A percentile compares a stretch with the other conserved stretches of the same genome.
Evolutionary conservation across 2,888 invertebrate species (phyloP).

Genomic region (Chrysotoxum bicinctum): DNA sequence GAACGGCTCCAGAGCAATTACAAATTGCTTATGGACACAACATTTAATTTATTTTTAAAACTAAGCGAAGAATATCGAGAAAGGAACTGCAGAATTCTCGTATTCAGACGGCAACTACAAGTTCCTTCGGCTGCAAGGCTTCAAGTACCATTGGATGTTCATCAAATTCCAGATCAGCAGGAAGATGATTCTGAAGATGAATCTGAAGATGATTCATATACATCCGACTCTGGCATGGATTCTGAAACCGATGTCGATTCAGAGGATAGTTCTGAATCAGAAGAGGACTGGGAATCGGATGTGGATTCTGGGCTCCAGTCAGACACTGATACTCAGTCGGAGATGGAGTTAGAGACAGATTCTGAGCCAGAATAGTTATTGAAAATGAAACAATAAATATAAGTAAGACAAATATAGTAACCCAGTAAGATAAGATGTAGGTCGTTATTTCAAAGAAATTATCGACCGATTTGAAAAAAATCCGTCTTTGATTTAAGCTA

Average conservation of each 20-base stretch:
- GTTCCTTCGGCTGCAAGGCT: not conserved
- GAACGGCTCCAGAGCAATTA: slow-evolving; percentile 9
- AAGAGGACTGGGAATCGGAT: not conserved
- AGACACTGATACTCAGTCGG: not conserved
- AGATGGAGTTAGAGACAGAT: slow-evolving; percentile 1
- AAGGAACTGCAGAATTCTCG: not conserved
- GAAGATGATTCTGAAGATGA: not conserved
- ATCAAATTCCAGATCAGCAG: not conserved
- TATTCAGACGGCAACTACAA: not conserved
- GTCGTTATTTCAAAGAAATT: too few species aligned
- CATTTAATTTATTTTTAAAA: not conserved
- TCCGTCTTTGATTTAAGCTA: too few species aligned
- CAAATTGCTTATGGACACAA: slow-evolving; percentile 2
- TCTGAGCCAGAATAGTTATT: not conserved
- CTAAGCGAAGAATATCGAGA: slow-evolving; percentile 10
- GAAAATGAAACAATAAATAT: not conserved
- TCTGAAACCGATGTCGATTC: slow-evolving; percentile 10
- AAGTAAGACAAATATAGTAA: not conserved
- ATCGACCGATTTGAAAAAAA: too few species aligned
- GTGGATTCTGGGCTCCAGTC: not conserved
- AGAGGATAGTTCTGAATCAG: not conserved
- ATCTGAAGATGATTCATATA: not conserved
- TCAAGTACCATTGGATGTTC: not conserved
- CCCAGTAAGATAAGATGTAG: not conserved
- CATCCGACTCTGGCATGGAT: not conserved